Evolutionary conservation across 2,797 vertebrate genomes (phyloP).

Genomic region (Chelon labrosus): DNA sequence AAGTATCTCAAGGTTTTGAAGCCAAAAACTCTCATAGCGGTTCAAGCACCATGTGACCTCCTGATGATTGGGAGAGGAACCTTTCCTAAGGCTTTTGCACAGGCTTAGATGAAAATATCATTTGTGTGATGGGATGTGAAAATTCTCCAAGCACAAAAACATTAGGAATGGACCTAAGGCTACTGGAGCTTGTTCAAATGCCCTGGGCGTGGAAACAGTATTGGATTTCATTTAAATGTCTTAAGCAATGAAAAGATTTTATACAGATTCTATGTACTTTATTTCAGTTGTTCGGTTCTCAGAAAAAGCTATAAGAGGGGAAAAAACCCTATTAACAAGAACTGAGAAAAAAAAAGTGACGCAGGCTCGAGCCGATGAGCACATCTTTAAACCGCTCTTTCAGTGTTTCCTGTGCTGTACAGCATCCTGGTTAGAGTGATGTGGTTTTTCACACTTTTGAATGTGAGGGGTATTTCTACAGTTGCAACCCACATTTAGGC

Average conservation of each 20-base stretch:
- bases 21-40: conserved; percentile 11
- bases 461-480: conserved; percentile 71
- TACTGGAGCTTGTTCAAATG: conserved; percentile 54
- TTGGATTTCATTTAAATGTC: conserved; percentile 62
- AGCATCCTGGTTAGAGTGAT: conserved; percentile 75
- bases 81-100: conserved; percentile 38
- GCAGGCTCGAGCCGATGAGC: conserved; percentile 57
- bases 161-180: conserved; percentile 60
- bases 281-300: conserved; percentile 55
- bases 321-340: conserved; percentile 74
- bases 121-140: conserved; percentile 59
- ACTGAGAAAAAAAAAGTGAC: conserved; percentile 56
- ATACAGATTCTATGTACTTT: conserved; percentile 29
- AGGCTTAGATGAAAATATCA: conserved; percentile 57
- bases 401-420: conserved; percentile 67
- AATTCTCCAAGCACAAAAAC: conserved; percentile 55
- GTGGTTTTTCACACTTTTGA: conserved; percentile 71
- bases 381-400: conserved; percentile 59
- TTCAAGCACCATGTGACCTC: conserved; percentile 48
- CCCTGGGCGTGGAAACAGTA: conserved; percentile 44
- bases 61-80: conserved; percentile 45
- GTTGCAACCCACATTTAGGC: conserved; percentile 60
- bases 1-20: conserved; percentile 23
- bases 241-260: conserved; percentile 47
- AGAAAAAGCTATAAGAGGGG: conserved; percentile 59